Evolutionary conservation across 1,140 invertebrate species (phyloP), one percentile per base, ranked within the genome.

Genomic region (Anadara kagoshimensis): DNA sequence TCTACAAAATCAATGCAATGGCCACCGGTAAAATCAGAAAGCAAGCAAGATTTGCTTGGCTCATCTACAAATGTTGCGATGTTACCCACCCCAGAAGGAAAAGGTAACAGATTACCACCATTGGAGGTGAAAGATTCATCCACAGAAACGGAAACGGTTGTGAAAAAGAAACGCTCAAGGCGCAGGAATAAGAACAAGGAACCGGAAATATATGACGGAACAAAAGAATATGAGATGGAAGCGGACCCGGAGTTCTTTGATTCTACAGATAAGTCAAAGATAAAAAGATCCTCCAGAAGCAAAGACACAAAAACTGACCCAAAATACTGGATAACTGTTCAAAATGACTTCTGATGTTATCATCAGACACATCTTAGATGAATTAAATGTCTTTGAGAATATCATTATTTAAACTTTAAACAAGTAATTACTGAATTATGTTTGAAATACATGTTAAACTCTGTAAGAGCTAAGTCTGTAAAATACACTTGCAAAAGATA

Each of bases 141-240:
- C 5, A 74, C 51, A 22, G 72, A 43, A 57, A 74, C 72, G 0
- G 65, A 67, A 18, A 41, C 26, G 11, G 24, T 18, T 14, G 18
- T 1, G 11, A 24, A 41, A 18, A 74, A 65, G 54, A 74, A 74
- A n/a, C n/a, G 66, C 1, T 69, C 65, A 7, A 47, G 65, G 20
- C 61, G 65, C 18, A 43, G 76, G 29, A 71, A 74, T 47, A 81
- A 74, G 41, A 76, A 72, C 41, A 78, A 81, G 53, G 79, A 81
- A 47, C 67, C 59, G 14, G 79, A 81, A 45, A 76, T 81, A 43
- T 81, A 72, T 63, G 79, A 81, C 59, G 79, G 79, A 7, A 81
- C 79, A 5, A 73, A 68, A 20, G 71, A 76, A 26, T 81, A 81
- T 58, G 74, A 81, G 44, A 78, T 75, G 69, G 71, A 78, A 43